phyloP scores from a whole-genome alignment of 2,797 vertebrate genomes.

The Mus caroli region DNA sequence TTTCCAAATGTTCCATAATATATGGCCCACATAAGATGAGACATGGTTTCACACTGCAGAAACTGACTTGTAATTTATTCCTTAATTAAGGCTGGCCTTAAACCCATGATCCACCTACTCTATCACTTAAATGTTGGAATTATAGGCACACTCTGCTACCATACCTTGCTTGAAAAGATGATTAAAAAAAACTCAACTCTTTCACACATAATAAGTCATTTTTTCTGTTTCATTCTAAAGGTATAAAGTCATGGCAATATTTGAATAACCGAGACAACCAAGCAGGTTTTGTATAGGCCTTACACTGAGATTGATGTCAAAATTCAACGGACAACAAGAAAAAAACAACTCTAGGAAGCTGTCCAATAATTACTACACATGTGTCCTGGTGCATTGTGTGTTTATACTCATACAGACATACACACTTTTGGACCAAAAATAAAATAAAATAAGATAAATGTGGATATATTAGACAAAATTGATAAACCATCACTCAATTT shows the following conservation, averaged over 20 bases:
- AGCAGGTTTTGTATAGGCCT: background rate
- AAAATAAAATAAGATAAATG: background rate
- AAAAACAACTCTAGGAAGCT: background rate
- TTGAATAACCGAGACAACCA: background rate
- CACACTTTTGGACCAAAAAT: background rate
- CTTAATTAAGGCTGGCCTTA: background rate
- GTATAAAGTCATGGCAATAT: background rate
- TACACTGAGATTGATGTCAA: background rate
- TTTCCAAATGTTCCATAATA: background rate
- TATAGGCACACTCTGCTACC: background rate
- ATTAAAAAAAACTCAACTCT: background rate
- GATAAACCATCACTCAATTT: background rate
- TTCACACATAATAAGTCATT: constrained; percentile 10
- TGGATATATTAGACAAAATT: background rate
- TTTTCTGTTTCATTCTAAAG: background rate
- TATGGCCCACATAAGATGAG: background rate
- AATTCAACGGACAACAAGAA: background rate
- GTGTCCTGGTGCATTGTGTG: no score
- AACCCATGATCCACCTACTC: background rate
- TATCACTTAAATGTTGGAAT: background rate
- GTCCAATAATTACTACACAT: no score
- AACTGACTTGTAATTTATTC: background rate
- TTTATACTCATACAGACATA: background rate
- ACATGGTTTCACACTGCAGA: background rate
- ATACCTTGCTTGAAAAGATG: background rate